phyloP scores from a whole-genome alignment of 1,140 invertebrate species.

The Anoplolepis gracilipes region DNA sequence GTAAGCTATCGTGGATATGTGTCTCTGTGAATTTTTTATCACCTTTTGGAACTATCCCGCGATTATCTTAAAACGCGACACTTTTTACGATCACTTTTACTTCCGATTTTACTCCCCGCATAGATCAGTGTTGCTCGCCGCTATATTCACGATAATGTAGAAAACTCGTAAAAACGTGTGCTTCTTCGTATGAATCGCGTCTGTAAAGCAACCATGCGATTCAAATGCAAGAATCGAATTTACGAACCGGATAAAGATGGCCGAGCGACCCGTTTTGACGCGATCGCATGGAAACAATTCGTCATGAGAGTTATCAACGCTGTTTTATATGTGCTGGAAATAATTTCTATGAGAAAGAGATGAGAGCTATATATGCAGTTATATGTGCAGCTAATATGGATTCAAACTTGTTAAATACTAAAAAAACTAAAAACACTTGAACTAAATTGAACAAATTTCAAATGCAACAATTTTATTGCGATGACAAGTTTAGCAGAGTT shows the following conservation, averaged over 20 bases:
- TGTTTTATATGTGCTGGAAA: not conserved
- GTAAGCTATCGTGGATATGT: not conserved
- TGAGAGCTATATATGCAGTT: not conserved
- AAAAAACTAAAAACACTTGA: too few relatives aligned
- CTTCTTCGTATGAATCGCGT: not conserved
- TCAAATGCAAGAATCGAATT: constrained; percentile 68
- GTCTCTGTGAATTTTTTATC: constrained; percentile 14
- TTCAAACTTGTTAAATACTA: constrained; percentile 21
- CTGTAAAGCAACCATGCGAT: constrained; percentile 27
- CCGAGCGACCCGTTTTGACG: constrained; percentile 1
- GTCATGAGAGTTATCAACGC: constrained; percentile 29
- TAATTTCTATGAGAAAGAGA: constrained; percentile 2
- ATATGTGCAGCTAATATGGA: not conserved
- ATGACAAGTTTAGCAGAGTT: constrained; percentile 5
- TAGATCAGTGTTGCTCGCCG: constrained; percentile 15
- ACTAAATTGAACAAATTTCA: not conserved
- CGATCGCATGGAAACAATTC: constrained; percentile 2
- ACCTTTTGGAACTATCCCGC: not conserved
- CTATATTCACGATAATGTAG: not conserved
- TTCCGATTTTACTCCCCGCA: constrained; percentile 17
- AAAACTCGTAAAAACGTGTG: constrained; percentile 41
- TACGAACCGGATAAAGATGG: constrained; percentile 57
- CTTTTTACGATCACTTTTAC: constrained; percentile 53
- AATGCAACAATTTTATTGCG: not conserved
- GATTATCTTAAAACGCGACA: constrained; percentile 47